These are phyloP conservation scores for Panagrolaimus sp. DNA, from an alignment of 1,140 invertebrate genomes.

Conservation along the genomic window DNA sequence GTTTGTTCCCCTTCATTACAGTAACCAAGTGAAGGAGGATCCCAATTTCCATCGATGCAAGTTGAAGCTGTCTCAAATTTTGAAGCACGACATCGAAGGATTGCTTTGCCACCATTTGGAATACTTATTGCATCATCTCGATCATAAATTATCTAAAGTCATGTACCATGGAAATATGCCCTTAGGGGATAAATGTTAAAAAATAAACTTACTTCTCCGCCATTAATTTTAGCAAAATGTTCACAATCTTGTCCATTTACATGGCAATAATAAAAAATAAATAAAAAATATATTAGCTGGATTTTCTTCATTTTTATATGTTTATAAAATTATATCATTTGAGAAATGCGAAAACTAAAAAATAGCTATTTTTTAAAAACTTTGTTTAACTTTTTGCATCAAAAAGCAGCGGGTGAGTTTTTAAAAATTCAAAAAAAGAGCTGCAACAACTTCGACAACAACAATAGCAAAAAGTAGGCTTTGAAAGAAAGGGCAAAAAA, in stretches of 20 bases:
- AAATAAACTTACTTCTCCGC: background rate
- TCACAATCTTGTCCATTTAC: slow-evolving; percentile 10
- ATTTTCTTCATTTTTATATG: no score
- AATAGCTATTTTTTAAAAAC: no score
- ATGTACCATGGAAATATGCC: no score
- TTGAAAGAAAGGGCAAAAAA: no score
- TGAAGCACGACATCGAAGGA: background rate
- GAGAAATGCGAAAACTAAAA: no score
- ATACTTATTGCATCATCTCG: background rate
- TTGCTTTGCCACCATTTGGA: background rate
- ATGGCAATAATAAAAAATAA: background rate
- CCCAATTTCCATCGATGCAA: background rate
- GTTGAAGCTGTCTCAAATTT: slow-evolving; percentile 1
- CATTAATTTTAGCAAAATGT: slow-evolving; percentile 9
- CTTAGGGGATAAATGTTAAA: background rate
- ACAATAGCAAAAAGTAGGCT: no score
- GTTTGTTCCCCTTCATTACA: background rate
- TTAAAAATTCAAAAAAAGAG: no score
- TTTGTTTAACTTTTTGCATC: no score
- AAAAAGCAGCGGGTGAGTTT: no score
- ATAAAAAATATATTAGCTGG: no score
- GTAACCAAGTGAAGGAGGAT: background rate
- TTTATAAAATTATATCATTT: no score
- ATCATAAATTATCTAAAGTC: slow-evolving; percentile 6
- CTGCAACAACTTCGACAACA: no score